Evolutionary conservation across 1,140 invertebrate genomes (phyloP).

Genomic region (Drosophila hydei): DNA sequence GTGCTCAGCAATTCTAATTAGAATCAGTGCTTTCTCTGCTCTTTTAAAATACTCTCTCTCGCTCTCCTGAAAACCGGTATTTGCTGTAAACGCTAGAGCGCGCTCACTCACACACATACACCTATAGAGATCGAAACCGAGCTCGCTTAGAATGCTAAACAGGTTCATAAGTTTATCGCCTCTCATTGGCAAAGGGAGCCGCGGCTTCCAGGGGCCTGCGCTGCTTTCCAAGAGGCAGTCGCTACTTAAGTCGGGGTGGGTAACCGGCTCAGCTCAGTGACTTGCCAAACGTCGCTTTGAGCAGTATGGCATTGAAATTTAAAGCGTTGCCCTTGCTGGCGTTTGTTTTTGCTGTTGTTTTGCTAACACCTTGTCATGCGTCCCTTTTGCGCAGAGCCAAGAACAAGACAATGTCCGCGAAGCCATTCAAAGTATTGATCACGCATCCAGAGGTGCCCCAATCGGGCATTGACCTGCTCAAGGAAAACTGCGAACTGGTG

Average conservation of each 20-base stretch:
- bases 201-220: slow-evolving; percentile 10
- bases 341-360: slow-evolving; percentile 23
- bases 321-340: slow-evolving; percentile 29
- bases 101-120: too few species aligned
- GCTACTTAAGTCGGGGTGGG: slow-evolving; percentile 53
- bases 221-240: slow-evolving; percentile 23
- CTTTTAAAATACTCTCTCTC: slow-evolving; percentile 24
- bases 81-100: slow-evolving; percentile 8
- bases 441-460: slow-evolving; percentile 83
- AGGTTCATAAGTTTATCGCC: slow-evolving; percentile 65
- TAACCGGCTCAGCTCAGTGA: slow-evolving; percentile 52
- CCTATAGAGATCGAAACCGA: background rate
- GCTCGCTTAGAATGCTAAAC: slow-evolving; percentile 55
- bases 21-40: background rate
- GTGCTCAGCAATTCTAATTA: background rate
- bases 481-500: slow-evolving; percentile 65
- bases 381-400: slow-evolving; percentile 47
- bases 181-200: slow-evolving; percentile 19
- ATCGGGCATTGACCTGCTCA: slow-evolving; percentile 83
- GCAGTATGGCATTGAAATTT: slow-evolving; percentile 48
- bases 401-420: slow-evolving; percentile 64
- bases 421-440: slow-evolving; percentile 83
- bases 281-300: slow-evolving; percentile 36
- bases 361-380: slow-evolving; percentile 45
- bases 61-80: slow-evolving; percentile 22